These are phyloP conservation scores for Dione vanillae DNA, from an alignment of 2,888 invertebrate species.

Conservation along the genomic window DNA sequence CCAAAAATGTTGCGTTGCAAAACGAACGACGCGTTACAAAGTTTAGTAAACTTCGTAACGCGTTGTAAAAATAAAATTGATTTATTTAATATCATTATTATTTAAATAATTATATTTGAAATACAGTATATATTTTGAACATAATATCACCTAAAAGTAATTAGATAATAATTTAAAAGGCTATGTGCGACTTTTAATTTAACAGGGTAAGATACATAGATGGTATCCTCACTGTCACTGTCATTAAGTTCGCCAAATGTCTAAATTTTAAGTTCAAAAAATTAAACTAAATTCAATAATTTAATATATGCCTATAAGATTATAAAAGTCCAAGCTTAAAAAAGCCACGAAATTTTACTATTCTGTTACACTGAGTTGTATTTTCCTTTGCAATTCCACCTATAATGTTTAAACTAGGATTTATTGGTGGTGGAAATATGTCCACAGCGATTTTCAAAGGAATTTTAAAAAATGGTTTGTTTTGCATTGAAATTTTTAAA, in stretches of 20 bases:
- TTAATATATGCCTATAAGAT: no score
- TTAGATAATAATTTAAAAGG: background rate
- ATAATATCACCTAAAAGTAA: background rate
- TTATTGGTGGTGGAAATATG: constrained; percentile 97
- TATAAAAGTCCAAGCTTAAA: no score
- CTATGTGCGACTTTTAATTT: background rate
- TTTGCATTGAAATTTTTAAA: background rate
- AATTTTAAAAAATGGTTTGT: constrained; percentile 87
- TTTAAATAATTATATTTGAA: no score
- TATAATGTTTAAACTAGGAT: constrained; percentile 84
- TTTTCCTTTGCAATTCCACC: background rate
- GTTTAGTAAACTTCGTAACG: no score
- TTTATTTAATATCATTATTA: no score
- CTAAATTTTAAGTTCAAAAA: background rate
- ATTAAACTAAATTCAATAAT: no score
- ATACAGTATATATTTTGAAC: background rate
- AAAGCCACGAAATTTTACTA: no score
- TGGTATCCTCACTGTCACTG: background rate
- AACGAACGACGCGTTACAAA: no score
- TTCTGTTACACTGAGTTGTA: no score
- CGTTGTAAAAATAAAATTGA: no score
- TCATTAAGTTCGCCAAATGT: background rate
- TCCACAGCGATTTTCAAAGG: constrained; percentile 92
- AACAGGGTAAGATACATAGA: background rate
- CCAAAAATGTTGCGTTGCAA: no score